phyloP scores from a whole-genome alignment of 1,140 invertebrate species.

The Meloidogyne chitwoodi region DNA sequence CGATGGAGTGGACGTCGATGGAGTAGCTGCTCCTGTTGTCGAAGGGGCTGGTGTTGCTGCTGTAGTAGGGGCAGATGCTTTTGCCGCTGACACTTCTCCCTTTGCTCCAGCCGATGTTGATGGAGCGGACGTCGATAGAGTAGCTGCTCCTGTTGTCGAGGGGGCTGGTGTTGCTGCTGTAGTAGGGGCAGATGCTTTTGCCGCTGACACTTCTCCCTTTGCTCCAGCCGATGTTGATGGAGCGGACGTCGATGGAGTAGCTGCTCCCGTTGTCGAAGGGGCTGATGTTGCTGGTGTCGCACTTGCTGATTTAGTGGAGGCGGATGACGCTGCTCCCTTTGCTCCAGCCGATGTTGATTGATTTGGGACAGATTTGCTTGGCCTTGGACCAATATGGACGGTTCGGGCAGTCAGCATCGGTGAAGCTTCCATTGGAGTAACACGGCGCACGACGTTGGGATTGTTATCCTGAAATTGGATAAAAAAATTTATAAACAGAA shows the following conservation, averaged over 20 bases:
- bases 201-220: background rate
- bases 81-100: background rate
- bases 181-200: background rate
- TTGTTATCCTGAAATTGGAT: background rate
- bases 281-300: background rate
- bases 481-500: background rate
- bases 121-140: no score
- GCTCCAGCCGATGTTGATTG: background rate
- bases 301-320: background rate
- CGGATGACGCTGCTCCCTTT: background rate
- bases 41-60: background rate
- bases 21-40: no score
- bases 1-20: no score
- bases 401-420: background rate
- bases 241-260: no score
- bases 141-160: no score
- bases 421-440: background rate
- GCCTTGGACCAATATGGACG: background rate
- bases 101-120: background rate
- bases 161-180: background rate
- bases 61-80: background rate
- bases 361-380: background rate
- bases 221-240: no score
- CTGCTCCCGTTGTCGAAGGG: no score
- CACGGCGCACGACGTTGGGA: background rate